Evolutionary conservation across 1,140 invertebrate genomes (phyloP), one percentile per base, ranked within the genome.

Genomic region (Nephila pilipes): DNA sequence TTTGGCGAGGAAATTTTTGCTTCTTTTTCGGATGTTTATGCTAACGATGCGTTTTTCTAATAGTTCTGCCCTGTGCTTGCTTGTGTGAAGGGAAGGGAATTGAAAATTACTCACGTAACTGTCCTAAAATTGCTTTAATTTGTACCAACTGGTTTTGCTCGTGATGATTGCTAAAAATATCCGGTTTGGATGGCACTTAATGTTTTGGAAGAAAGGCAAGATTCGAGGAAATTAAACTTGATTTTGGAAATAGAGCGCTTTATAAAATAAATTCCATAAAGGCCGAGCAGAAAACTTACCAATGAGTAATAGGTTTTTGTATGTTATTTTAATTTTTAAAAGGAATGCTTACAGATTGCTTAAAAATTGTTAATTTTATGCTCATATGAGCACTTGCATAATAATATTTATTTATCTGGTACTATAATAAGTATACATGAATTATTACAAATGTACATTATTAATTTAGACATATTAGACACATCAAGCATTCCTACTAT

Each of bases 1-100:
- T 85, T 29, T 20, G 54, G 32, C 18, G 58, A 22, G 58, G 32
- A 75, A 36, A 75, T 32, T 75, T 75, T 75, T 75, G 25, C 65
- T 75, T 32, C 18, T 32, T 36, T 36, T 18, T 10, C 25, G 10
- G 29, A 32, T 57, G 55, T 32, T 85, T 85, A 60, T 29, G 25
- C 57, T 85, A 85, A 58, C 83, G 83, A 81, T 22, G 80, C 38
- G 80, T 81, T 81, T 81, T 75, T 75, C 69, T 75, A 36, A 75
- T 75, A 75, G 69, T 75, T 75, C 32, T 18, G 63, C 32, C 6
- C 46, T 10, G 32, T 14, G 29, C 69, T 32, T 25, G 29, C 46
- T 1, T 46, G 29, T 18, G 63, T 10, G 25, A 12, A 25, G 63
- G 63, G 57, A 58, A 58, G 57, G 57, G 57, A 18, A 25, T 12